Base-by-base conservation (phyloP, 2,888 invertebrate species). In the Pseudeuparius sepicola region DNA sequence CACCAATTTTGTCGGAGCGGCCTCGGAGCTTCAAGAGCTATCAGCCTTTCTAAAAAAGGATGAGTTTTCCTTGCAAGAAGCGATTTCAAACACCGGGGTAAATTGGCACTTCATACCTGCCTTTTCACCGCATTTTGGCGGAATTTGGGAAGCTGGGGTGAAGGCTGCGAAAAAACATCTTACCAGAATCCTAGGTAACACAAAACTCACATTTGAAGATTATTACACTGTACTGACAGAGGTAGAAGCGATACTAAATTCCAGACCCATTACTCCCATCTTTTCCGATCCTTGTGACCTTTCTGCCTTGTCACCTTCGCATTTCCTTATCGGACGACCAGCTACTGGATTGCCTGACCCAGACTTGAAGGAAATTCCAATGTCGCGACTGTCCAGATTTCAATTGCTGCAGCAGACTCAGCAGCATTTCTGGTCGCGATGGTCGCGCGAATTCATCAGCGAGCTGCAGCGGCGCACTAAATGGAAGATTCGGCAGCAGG, bases 41-140 rank as follows among this genome's bases (percentile, higher is more conserved):
- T 26, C n/a, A 14, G 14, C 20, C 11, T 41, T 39, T 39, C 23
- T 31, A 9, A 4, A 10, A 11, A 4, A 20, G 7, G 4, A 26
- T 12, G 6, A 9, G 9, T 9, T 9, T 10, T 4, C 15, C 4
- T n/a, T 31, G 4, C 9, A 10, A 11, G 31, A 20, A 23, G 11
- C 24, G 7, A 5, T 24, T 11, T 10, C 23, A 1, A 34, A 34
- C 24, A 18, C 16, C 7, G 34, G 27, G 7, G 14, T 31, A n/a
- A 18, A 37, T 15, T 54, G 53, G 53, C 39, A 50, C 24, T 57
- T 54, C 31, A 52, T 48, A 25, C 51, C 52, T 3, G 47, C 54
- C 3, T 16, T 20, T 16, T 39, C 48, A 13, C 53, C 51, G 1
- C 46, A 53, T 32, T 48, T 49, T 25, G 53, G 54, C 3, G 54